phyloP scores from a whole-genome alignment of 2,797 vertebrate genomes.

The Pantherophis vulpinus region DNA sequence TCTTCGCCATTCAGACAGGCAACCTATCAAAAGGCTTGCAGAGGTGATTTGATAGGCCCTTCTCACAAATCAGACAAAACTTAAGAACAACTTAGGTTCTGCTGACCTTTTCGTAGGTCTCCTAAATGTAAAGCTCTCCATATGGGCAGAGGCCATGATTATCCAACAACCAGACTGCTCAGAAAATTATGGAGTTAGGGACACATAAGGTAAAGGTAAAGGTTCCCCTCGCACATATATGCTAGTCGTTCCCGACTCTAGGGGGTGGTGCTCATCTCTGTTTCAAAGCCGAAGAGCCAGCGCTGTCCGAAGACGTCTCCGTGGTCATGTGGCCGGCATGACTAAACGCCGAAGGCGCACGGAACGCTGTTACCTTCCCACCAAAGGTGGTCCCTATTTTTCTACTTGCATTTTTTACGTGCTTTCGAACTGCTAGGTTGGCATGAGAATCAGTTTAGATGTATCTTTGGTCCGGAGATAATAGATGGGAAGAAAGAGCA shows the following conservation, averaged over 20 bases:
- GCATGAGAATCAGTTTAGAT: not conserved
- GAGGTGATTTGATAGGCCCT: not conserved
- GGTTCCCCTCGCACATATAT: no score
- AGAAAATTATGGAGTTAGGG: not conserved
- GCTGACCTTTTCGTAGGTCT: not conserved
- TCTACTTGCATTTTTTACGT: no score
- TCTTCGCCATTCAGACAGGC: not conserved
- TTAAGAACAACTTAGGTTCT: no score
- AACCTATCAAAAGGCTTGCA: not conserved
- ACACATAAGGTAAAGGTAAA: no score
- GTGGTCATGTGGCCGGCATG: no score
- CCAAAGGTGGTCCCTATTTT: no score
- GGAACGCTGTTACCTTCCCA: no score
- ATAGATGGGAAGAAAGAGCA: not conserved
- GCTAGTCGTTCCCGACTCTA: no score
- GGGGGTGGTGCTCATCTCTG: no score
- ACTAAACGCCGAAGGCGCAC: no score
- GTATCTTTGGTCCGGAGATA: not conserved
- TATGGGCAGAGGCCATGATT: not conserved
- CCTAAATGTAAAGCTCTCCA: not conserved
- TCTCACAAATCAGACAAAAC: not conserved
- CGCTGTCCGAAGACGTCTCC: fast-evolving
- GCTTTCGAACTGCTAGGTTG: no score
- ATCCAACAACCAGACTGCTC: not conserved
- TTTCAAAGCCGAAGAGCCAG: no score